Conservation (phyloP, 2,797 vertebrate genomes). For the Pterois miles region DNA sequence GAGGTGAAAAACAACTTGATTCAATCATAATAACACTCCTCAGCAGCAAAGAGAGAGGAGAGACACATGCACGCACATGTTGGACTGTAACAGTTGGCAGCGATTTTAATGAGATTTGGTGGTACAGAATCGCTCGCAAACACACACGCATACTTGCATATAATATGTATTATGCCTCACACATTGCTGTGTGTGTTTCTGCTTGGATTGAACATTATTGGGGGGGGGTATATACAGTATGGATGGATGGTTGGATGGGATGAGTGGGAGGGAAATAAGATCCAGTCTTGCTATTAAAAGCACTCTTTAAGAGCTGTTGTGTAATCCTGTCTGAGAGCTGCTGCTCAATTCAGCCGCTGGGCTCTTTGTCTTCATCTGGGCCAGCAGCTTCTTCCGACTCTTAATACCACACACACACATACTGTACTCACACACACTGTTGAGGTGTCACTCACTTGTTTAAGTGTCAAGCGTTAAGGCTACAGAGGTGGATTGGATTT, state of each 20-base stretch:
- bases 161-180: background rate
- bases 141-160: background rate
- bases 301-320: conserved; percentile 75
- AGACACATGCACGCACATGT: conserved; percentile 49
- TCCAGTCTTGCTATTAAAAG: conserved; percentile 72
- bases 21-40: conserved; percentile 61
- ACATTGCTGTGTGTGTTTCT: conserved; percentile 45
- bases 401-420: conserved; percentile 40
- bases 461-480: conserved; percentile 21
- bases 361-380: conserved; percentile 67
- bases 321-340: conserved; percentile 77
- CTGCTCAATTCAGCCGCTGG: conserved; percentile 65
- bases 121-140: background rate
- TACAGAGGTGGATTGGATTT: conserved; percentile 23
- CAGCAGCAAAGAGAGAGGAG: conserved; percentile 14
- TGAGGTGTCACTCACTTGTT: conserved; percentile 52
- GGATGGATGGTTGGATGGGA: conserved; percentile 43
- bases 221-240: conserved; percentile 4
- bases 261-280: conserved; percentile 67
- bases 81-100: conserved; percentile 73
- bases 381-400: conserved; percentile 45
- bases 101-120: conserved; percentile 66
- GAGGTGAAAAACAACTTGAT: conserved; percentile 74
- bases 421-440: background rate
- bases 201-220: conserved; percentile 16